These are phyloP conservation scores for Scomber scombrus DNA, from an alignment of 2,113 vertebrate genomes.

Conservation along the genomic window DNA sequence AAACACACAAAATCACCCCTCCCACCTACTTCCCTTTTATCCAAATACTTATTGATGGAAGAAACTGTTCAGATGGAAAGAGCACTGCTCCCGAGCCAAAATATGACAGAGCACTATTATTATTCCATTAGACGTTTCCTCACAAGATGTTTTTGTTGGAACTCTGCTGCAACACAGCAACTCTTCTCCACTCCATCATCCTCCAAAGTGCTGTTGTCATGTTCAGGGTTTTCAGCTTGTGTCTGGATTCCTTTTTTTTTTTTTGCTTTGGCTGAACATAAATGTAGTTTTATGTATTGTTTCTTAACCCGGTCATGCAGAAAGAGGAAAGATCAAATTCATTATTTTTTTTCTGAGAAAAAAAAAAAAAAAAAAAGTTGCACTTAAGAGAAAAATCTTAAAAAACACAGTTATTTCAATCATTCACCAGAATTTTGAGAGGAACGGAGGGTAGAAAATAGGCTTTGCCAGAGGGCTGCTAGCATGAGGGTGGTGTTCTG, in stretches of 20 bases:
- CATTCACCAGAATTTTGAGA: not conserved
- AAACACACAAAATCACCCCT: not conserved
- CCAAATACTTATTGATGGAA: not conserved
- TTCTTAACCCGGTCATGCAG: not conserved
- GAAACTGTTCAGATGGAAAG: not conserved
- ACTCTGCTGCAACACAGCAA: slow-evolving; percentile 8
- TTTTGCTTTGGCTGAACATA: not conserved
- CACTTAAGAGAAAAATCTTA: not conserved
- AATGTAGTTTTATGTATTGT: not conserved
- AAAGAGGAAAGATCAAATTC: not conserved
- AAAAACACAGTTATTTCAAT: not conserved
- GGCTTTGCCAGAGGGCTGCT: too few relatives aligned
- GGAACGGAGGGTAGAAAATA: too few relatives aligned
- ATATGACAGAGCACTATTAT: slow-evolving; percentile 42
- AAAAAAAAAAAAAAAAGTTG: not conserved
- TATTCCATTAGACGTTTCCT: slow-evolving; percentile 38
- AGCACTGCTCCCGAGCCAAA: not conserved
- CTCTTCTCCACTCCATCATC: slow-evolving; percentile 18
- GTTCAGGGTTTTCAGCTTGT: not conserved
- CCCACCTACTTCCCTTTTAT: not conserved
- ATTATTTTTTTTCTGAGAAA: not conserved
- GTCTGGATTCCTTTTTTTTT: not conserved
- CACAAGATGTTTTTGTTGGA: slow-evolving; percentile 24
- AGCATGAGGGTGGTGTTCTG: too few relatives aligned
- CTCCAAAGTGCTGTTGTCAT: slow-evolving; percentile 3